These are phyloP conservation scores for Ecdyonurus torrentis DNA, from an alignment of 2,888 invertebrate species.

Conservation along the genomic window DNA sequence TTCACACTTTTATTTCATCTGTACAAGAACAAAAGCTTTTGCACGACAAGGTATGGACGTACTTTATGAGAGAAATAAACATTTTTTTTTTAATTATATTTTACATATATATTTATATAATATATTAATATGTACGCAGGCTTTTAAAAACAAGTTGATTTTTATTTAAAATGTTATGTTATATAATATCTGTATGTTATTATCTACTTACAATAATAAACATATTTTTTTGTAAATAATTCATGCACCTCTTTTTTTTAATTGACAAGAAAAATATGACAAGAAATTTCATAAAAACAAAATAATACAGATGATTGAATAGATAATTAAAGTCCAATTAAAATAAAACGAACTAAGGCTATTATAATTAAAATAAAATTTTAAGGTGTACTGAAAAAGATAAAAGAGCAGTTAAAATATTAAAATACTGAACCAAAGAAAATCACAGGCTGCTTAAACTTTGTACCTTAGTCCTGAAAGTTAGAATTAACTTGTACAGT, in stretches of 20 bases:
- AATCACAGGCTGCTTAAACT: slow-evolving; percentile 10
- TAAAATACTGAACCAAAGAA: slow-evolving; percentile 9
- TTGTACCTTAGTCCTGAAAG: slow-evolving; percentile 7
- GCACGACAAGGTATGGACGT: neutral
- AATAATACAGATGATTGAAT: neutral
- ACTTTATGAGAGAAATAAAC: neutral
- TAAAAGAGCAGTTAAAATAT: neutral
- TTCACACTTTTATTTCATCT: neutral
- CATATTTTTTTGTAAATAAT: too few species aligned
- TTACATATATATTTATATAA: neutral
- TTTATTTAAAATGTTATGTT: too few species aligned
- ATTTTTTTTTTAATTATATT: neutral
- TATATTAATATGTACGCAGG: neutral
- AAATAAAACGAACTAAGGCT: neutral
- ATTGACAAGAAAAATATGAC: neutral
- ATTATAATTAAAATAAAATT: neutral
- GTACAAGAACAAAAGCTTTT: neutral
- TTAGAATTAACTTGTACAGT: neutral
- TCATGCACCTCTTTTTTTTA: neutral
- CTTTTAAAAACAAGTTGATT: too few species aligned
- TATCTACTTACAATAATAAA: too few species aligned
- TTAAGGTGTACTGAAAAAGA: neutral
- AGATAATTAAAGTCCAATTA: neutral
- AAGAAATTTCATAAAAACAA: neutral
- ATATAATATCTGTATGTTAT: too few species aligned